These are phyloP conservation scores for Coptodon bakossiorum DNA, from an alignment of 2,113 vertebrate genomes.

Conservation along the genomic window DNA sequence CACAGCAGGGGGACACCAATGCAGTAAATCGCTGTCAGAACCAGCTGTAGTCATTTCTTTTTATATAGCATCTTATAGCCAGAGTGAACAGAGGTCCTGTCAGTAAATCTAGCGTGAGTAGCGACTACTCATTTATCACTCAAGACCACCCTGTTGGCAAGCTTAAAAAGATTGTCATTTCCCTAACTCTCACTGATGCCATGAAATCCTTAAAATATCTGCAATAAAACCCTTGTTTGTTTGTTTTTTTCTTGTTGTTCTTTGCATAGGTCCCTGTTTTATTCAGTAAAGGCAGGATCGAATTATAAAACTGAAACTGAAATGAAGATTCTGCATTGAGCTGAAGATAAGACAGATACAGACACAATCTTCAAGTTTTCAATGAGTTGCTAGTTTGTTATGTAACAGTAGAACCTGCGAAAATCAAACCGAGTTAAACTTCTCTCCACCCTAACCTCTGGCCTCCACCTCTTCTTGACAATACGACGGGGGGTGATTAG, in stretches of 20 bases:
- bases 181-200: not conserved
- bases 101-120: not conserved
- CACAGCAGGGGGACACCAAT: not conserved
- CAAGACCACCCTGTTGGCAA: conserved; percentile 3
- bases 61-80: not conserved
- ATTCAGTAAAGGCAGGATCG: not conserved
- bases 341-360: not conserved
- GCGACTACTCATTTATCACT: not conserved
- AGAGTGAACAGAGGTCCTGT: not conserved
- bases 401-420: not conserved
- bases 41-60: conserved; percentile 29
- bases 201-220: conserved; percentile 9
- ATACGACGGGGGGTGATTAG: conserved; percentile 37
- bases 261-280: not conserved
- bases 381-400: not conserved
- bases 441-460: not conserved
- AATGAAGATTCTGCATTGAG: not conserved
- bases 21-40: conserved; percentile 28
- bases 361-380: not conserved
- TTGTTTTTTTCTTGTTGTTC: not conserved
- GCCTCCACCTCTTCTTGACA: not conserved
- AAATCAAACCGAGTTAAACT: conserved; percentile 23
- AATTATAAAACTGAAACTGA: not conserved
- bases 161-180: conserved; percentile 13
- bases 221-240: not conserved